These are phyloP conservation scores for Nettapus auritus DNA, from an alignment of 2,113 vertebrate genomes.

Conservation along the genomic window DNA sequence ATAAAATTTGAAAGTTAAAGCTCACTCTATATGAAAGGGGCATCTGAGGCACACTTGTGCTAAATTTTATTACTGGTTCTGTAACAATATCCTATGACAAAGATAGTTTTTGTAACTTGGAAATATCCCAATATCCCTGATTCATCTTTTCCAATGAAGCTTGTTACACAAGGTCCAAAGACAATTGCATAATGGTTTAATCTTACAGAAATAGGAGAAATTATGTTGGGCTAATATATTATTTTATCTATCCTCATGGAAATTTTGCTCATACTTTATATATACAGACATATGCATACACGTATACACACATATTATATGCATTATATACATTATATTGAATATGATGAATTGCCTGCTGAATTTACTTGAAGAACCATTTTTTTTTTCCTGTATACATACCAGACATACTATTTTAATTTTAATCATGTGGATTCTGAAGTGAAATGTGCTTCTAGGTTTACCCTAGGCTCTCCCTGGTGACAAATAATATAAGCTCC, in stretches of 20 bases:
- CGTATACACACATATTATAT: background rate
- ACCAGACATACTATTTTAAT: conserved; percentile 64
- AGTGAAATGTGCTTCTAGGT: conserved; percentile 64
- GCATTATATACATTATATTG: background rate
- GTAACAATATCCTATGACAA: background rate
- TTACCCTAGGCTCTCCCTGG: conserved; percentile 63
- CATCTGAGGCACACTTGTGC: background rate
- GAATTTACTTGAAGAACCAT: conserved; percentile 20
- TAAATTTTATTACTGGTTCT: background rate
- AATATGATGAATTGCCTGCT: conserved; percentile 18
- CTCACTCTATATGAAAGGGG: background rate
- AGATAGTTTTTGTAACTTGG: background rate
- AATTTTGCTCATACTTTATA: background rate
- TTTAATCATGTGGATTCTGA: conserved; percentile 68
- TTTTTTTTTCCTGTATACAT: conserved; percentile 21
- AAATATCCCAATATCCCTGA: background rate
- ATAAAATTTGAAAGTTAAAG: background rate
- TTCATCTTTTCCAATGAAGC: background rate
- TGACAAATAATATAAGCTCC: conserved; percentile 70
- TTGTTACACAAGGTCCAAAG: background rate
- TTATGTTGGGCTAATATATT: background rate
- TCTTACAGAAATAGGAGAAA: background rate
- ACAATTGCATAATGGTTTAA: background rate
- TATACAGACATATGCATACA: background rate
- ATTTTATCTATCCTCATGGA: background rate